These are phyloP conservation scores for Gryon sp. DNA, from an alignment of 1,140 invertebrate genomes.

Conservation along the genomic window DNA sequence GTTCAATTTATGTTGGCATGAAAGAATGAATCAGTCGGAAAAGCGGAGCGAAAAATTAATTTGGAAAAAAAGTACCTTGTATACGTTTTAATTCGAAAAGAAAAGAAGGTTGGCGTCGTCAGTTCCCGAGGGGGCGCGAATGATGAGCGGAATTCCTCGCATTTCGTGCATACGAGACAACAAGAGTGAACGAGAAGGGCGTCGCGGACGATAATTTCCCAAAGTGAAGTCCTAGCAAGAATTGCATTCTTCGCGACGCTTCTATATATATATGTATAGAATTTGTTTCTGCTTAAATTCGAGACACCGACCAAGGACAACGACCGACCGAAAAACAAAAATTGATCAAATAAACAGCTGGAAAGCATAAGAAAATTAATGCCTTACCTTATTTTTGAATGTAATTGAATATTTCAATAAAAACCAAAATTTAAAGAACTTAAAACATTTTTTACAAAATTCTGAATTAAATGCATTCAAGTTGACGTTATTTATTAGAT, in stretches of 20 bases:
- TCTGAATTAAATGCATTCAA: too few species aligned
- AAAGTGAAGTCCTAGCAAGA: conserved; percentile 50
- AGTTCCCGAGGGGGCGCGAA: conserved; percentile 37
- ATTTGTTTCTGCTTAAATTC: conserved; percentile 33
- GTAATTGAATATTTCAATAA: too few species aligned
- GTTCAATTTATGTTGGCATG: conserved; percentile 26
- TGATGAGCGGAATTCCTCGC: conserved; percentile 52
- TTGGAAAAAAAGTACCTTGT: conserved; percentile 44
- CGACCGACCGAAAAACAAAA: conserved; percentile 32
- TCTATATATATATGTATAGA: conserved; percentile 43
- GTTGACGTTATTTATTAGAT: too few species aligned
- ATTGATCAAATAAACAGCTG: background rate
- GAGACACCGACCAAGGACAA: conserved; percentile 48
- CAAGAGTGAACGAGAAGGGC: conserved; percentile 43
- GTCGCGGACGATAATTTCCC: conserved; percentile 62
- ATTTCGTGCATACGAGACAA: conserved; percentile 59
- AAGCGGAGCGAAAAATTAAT: conserved; percentile 47
- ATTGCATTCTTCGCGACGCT: conserved; percentile 54
- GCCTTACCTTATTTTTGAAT: too few species aligned
- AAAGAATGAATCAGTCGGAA: conserved; percentile 41
- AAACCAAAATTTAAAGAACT: too few species aligned
- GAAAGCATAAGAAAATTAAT: too few species aligned
- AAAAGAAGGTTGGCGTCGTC: conserved; percentile 31
- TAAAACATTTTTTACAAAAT: too few species aligned
- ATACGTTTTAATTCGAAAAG: conserved; percentile 34